Conservation (phyloP, 2,113 vertebrate species). For the Stictonetta naevosa region DNA sequence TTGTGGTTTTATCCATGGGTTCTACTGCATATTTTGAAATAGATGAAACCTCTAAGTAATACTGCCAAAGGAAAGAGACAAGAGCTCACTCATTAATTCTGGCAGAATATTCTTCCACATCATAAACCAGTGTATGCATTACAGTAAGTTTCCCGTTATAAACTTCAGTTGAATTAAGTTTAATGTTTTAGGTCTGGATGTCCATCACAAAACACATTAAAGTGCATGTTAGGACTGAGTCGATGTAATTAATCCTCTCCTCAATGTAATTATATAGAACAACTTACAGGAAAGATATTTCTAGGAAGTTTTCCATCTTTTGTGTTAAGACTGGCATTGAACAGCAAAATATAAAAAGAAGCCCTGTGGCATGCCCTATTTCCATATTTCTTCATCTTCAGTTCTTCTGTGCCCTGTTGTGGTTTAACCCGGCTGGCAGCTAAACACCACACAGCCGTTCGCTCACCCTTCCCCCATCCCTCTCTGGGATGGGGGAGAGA, state of each 20-base stretch:
- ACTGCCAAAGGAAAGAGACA: background rate
- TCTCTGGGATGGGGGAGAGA: too few relatives aligned
- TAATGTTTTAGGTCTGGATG: background rate
- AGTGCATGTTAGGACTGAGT: background rate
- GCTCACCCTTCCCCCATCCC: too few relatives aligned
- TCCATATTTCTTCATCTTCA: background rate
- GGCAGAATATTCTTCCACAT: background rate
- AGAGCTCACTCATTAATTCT: background rate
- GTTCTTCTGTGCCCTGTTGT: background rate
- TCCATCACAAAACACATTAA: background rate
- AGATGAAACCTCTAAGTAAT: background rate
- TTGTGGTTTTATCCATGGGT: background rate
- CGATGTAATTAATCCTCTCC: background rate
- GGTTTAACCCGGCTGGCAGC: too few relatives aligned
- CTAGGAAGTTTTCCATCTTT: background rate
- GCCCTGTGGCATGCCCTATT: background rate
- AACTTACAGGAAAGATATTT: background rate
- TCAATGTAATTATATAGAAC: background rate
- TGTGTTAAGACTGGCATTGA: background rate
- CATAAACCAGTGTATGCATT: accelerated
- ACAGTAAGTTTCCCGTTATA: accelerated
- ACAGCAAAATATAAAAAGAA: background rate
- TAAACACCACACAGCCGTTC: too few relatives aligned
- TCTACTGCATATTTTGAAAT: conserved; percentile 3
- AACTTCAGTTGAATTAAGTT: background rate